Conservation (phyloP, 2,888 invertebrate genomes). For the Lissocephala sabroskyi region DNA sequence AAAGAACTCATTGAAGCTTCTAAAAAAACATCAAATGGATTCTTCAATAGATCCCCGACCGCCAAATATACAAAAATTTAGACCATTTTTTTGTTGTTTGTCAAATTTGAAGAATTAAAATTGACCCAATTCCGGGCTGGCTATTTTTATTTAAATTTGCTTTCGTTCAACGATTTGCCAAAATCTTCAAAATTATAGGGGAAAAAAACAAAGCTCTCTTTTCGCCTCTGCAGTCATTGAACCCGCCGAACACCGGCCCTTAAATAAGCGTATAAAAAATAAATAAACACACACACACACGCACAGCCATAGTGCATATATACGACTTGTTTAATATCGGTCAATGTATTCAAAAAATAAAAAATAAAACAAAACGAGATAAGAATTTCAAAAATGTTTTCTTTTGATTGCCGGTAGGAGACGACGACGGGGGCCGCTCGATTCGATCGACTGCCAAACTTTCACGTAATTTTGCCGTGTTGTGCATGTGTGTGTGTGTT, state of each 20-base stretch:
- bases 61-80: too few species aligned
- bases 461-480: slow-evolving; percentile 58
- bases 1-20: neutral
- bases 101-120: slow-evolving; percentile 27
- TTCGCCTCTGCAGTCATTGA: too few species aligned
- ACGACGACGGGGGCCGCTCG: too few species aligned
- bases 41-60: slow-evolving; percentile 42
- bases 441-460: slow-evolving; percentile 49
- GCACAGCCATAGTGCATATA: slow-evolving; percentile 1
- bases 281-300: slow-evolving; percentile 10
- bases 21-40: slow-evolving; percentile 45
- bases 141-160: slow-evolving; percentile 17
- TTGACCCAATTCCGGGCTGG: too few species aligned
- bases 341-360: slow-evolving; percentile 54
- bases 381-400: slow-evolving; percentile 60
- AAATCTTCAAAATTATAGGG: slow-evolving; percentile 7
- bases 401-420: slow-evolving; percentile 54
- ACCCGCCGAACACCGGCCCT: slow-evolving; percentile 44
- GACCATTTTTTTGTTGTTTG: too few species aligned
- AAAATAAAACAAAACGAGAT: slow-evolving; percentile 45
- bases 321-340: slow-evolving; percentile 62
- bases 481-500: slow-evolving; percentile 23
- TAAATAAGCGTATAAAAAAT: slow-evolving; percentile 13
- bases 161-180: slow-evolving; percentile 25
- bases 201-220: slow-evolving; percentile 24